These are phyloP conservation scores for Magallana nippona DNA, from an alignment of 2,888 invertebrate species.

Conservation along the genomic window DNA sequence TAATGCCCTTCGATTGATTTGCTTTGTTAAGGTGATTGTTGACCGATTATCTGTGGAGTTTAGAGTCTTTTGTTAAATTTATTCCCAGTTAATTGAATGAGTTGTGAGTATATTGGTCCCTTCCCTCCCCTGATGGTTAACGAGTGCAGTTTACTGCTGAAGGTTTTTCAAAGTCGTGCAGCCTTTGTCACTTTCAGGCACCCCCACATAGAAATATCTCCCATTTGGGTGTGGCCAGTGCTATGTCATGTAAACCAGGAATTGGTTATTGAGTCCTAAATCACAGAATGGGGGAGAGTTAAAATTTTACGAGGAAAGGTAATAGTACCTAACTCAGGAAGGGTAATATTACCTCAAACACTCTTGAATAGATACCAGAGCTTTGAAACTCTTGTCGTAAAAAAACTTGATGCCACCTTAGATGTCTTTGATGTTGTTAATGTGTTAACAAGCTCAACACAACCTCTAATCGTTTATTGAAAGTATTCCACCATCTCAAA, in stretches of 20 bases:
- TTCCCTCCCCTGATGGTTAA: background rate
- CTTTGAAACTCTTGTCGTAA: background rate
- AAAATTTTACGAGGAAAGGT: background rate
- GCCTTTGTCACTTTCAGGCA: background rate
- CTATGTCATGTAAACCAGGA: background rate
- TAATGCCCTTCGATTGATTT: constrained; percentile 7
- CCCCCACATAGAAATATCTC: background rate
- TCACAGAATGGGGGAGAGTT: background rate
- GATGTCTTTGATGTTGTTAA: constrained; percentile 21
- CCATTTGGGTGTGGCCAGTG: background rate
- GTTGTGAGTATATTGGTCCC: background rate
- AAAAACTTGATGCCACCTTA: constrained; percentile 1
- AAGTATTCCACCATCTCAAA: background rate
- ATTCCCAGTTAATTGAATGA: background rate
- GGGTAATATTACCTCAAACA: background rate
- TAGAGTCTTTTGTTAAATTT: background rate
- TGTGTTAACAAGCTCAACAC: constrained; percentile 12
- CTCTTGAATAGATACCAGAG: background rate
- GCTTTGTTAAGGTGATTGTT: constrained; percentile 17
- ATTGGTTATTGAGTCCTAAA: constrained; percentile 12
- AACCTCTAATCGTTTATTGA: constrained; percentile 20
- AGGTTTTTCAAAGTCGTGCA: background rate
- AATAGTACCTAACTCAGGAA: background rate
- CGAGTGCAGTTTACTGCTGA: background rate
- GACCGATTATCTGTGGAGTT: background rate